Conservation (phyloP, 2,797 vertebrate species). For the Poeciliopsis presidionis region DNA sequence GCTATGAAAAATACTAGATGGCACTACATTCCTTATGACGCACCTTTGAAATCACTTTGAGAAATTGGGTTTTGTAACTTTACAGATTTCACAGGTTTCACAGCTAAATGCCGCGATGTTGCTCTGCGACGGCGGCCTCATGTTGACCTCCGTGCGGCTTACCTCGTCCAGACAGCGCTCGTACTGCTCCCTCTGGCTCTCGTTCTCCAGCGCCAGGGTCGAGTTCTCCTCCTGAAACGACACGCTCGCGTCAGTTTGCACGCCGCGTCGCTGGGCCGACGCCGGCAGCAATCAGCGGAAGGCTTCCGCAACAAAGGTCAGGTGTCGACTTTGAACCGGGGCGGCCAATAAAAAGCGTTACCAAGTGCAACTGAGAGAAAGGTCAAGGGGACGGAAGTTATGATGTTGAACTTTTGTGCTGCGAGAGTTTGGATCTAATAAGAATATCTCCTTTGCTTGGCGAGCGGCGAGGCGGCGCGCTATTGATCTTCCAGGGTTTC, state of each 20-base stretch:
- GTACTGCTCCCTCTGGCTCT: conserved; percentile 92
- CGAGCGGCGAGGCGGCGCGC: conserved; percentile 58
- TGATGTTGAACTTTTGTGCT: conserved; percentile 87
- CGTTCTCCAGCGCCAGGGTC: conserved; percentile 87
- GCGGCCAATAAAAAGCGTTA: conserved; percentile 73
- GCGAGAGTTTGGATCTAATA: conserved; percentile 73
- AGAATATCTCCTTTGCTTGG: conserved; percentile 70
- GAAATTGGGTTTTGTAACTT: too few species aligned
- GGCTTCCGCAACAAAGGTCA: conserved; percentile 75
- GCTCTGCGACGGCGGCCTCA: conserved; percentile 29
- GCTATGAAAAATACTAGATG: not conserved
- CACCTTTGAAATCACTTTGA: not conserved
- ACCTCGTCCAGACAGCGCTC: conserved; percentile 94
- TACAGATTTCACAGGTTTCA: not conserved
- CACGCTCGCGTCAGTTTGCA: conserved; percentile 34
- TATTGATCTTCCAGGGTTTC: conserved; percentile 85
- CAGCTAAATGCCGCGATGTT: not conserved
- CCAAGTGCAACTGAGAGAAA: conserved; percentile 78
- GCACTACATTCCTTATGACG: not conserved
- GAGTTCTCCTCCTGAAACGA: conserved; percentile 87
- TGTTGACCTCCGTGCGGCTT: conserved; percentile 51
- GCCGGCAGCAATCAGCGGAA: conserved; percentile 8
- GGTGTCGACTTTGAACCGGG: conserved; percentile 66
- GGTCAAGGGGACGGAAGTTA: conserved; percentile 86
- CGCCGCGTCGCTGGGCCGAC: conserved; percentile 20